Evolutionary conservation across 2,888 invertebrate genomes (phyloP).

Genomic region (Gymnoscelis rufifasciata): DNA sequence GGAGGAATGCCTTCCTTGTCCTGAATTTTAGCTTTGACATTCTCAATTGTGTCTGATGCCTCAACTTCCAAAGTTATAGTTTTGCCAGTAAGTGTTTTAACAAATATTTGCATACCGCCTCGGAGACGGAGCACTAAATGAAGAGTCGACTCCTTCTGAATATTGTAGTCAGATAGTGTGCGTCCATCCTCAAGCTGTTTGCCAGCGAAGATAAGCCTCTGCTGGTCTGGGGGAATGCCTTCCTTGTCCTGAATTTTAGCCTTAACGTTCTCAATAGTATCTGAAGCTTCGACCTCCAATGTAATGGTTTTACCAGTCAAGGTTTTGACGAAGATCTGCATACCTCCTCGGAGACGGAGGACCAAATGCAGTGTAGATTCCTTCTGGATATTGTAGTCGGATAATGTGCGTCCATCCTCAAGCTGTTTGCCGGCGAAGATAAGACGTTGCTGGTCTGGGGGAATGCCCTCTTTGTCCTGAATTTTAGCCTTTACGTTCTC

Average conservation of each 20-base stretch:
- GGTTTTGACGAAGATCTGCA: conserved; percentile 38
- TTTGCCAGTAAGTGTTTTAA: conserved; percentile 45
- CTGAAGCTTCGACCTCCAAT: conserved; percentile 37
- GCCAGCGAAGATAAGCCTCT: conserved; percentile 36
- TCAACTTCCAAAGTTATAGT: conserved; percentile 45
- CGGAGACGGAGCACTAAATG: conserved; percentile 42
- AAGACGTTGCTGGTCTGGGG: conserved; percentile 79
- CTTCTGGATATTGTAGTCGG: conserved; percentile 82
- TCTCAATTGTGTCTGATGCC: conserved; percentile 37
- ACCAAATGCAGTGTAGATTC: conserved; percentile 79
- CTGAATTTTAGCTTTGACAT: conserved; percentile 38
- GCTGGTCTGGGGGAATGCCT: conserved; percentile 40
- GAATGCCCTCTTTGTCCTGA: conserved; percentile 80
- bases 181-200: conserved; percentile 47
- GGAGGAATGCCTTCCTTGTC: conserved; percentile 39
- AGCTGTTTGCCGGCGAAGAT: conserved; percentile 81
- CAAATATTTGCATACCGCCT: conserved; percentile 49
- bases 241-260: conserved; percentile 42
- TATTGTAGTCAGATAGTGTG: conserved; percentile 44
- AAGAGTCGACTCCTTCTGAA: conserved; percentile 46
- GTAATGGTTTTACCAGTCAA: conserved; percentile 40
- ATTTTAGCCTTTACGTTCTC: conserved; percentile 34
- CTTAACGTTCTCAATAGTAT: conserved; percentile 41
- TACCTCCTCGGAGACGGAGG: conserved; percentile 59
- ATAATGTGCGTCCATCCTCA: conserved; percentile 78